Evolutionary conservation across 92 coral and sea anemone genomes (phyloP), one percentile per base, ranked within the genome.

Genomic region (Epizoanthus rinbou): DNA sequence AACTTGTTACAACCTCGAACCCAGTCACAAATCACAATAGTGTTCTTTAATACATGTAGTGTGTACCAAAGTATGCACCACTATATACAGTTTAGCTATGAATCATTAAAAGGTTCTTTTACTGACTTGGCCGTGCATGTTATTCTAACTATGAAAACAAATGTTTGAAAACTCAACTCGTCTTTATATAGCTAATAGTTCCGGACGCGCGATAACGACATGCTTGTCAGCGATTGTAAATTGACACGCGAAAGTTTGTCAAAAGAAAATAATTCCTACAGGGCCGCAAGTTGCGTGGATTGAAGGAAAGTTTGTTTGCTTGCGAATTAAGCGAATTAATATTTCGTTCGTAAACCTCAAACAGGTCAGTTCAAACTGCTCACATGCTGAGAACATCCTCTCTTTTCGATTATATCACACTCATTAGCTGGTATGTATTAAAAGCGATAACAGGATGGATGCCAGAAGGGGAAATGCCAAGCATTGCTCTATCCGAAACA

Each of bases 401-500:
- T 8, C 3, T 56, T 73, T 45, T 74, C 24, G 33, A 25, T 54
- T 2, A 25, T 69, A 65, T 43, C 82, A 24, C 47, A 54, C 45
- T 23, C 33, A 41, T 60, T 62, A 63, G 63, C 64, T 28, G 69
- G 82, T 41, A 63, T 69, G 82, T 78, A 78, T 41, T 78, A 62
- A 78, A 43, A 21, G 72, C 47, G 82, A 78, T 78, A 78, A 78
- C 82, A 78, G 82, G 71, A 41, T 39, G 71, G 8, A 39, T 60
- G 64, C 54, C 82, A 78, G 82, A 78, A 78, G 58, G 82, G 82
- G 82, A 78, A 78, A 78, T 78, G 82, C 82, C 70, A n/a, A 4
- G 58, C 82, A 43, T 78, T 60, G 70, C 43, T 78, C 53, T n/a
- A 19, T 57, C 59, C 59, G 11, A 60, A 35, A 78, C 71, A 9